Conservation (phyloP, 2,113 vertebrate species). For the Pseudorasbora parva region DNA sequence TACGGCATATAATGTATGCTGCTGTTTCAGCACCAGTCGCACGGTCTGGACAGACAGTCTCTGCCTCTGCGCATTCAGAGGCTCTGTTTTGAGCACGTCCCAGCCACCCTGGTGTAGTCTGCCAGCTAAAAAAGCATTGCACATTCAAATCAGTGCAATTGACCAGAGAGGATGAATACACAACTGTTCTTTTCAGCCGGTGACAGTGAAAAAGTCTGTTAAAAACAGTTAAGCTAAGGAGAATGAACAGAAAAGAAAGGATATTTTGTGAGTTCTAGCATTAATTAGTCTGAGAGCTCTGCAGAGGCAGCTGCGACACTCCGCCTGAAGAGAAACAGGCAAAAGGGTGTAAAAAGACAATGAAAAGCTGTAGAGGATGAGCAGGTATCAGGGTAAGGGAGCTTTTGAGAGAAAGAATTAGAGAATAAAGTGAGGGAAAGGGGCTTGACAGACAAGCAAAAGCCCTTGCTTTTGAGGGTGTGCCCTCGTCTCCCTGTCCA, state of each 20-base stretch:
- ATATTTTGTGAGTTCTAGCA: conserved; percentile 13
- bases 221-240: conserved; percentile 13
- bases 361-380: not conserved
- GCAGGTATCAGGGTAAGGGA: not conserved
- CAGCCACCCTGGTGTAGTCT: conserved; percentile 7
- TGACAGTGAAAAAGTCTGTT: not conserved
- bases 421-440: conserved; percentile 41
- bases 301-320: not conserved
- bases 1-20: conserved; percentile 50
- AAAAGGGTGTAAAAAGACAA: not conserved
- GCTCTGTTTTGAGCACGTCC: conserved; percentile 25
- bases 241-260: not conserved
- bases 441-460: conserved; percentile 42
- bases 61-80: conserved; percentile 32
- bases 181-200: not conserved
- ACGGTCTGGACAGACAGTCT: conserved; percentile 27
- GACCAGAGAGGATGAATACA: not conserved
- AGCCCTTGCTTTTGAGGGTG: too few relatives aligned
- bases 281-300: conserved; percentile 8
- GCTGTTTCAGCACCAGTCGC: conserved; percentile 52
- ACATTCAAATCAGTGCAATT: conserved; percentile 2
- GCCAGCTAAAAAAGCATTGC: conserved; percentile 32
- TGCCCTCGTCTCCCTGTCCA: conserved; percentile 1
- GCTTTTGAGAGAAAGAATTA: conserved; percentile 23
- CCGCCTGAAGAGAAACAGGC: not conserved